Base-by-base conservation (phyloP, 2,888 invertebrate genomes). In the Orthosia gracilis region DNA sequence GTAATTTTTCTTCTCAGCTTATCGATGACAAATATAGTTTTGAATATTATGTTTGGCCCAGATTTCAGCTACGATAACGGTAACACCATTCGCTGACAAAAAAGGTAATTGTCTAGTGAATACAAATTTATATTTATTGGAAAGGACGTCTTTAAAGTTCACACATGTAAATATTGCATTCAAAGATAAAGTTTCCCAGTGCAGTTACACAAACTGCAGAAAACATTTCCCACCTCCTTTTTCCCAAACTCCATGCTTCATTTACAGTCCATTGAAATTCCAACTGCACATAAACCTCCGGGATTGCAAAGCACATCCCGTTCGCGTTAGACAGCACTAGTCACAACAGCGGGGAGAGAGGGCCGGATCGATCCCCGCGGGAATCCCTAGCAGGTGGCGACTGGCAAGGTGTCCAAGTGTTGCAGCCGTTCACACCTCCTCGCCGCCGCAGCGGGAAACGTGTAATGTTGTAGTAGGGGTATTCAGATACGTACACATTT, bases 331-430 rank as follows among this genome's bases (percentile, higher is more conserved):
- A 68, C 82, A 76, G 55, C 71, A 57, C 73, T 74, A 83, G 78
- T 66, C 69, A 80, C 31, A 50, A 21, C 73, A 61, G 73, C 55
- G 77, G 82, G 86, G 85, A 59, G 86, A 66, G 86, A 52, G 86
- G 62, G 82, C 65, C 62, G 88, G 85, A 86, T 90, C 89, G 88
- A 89, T 89, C 85, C 89, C 83, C 77, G 76, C 80, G 90, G 91
- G 91, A 91, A 89, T 89, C 89, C 91, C 88, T 87, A 83, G 84
- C 88, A 84, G 61, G 61, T 45, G 40, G 40, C 82, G 84, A 87
- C 84, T 85, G 84, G 80, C 76, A 85, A 85, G 82, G 84, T 76
- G 84, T 84, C 86, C 84, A 70, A 83, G 86, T 83, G 83, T 80
- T 63, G 69, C 61, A 58, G 61, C 71, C 70, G 80, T 86, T 83